phyloP scores from a whole-genome alignment of 2,113 vertebrate species.

The Corythornis madagascariensis region DNA sequence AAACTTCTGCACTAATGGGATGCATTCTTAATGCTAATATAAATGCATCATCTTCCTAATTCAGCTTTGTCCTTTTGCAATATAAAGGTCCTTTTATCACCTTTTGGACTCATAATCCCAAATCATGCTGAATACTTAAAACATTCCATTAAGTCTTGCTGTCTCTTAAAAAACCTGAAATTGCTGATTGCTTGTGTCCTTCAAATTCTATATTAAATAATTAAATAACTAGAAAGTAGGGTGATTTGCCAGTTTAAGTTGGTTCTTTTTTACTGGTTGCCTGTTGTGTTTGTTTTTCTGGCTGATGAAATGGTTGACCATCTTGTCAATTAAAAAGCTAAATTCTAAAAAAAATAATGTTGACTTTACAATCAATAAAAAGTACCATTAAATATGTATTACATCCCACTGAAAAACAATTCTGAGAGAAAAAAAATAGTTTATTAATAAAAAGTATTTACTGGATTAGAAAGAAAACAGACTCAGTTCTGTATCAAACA shows the following conservation, averaged over 20 bases:
- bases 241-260: neutral
- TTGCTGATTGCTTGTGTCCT: neutral
- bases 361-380: neutral
- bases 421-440: neutral
- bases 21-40: slow-evolving; percentile 42
- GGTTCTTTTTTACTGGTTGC: fast-evolving
- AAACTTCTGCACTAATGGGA: slow-evolving; percentile 29
- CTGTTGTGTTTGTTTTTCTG: neutral
- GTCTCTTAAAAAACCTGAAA: neutral
- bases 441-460: neutral
- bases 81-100: slow-evolving; percentile 14
- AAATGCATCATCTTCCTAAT: neutral
- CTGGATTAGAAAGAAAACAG: neutral
- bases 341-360: neutral
- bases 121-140: slow-evolving; percentile 31
- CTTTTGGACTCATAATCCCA: slow-evolving; percentile 48
- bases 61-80: slow-evolving; percentile 23
- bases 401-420: neutral
- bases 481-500: neutral
- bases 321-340: neutral
- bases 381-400: neutral
- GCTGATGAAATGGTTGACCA: neutral
- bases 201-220: neutral
- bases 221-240: neutral
- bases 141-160: slow-evolving; percentile 8